Percentiles rank a stretch among this genome's conserved stretches.
Evolutionary conservation across 2,113 vertebrate genomes (phyloP).

Genomic region (Taurulus bubalis): DNA sequence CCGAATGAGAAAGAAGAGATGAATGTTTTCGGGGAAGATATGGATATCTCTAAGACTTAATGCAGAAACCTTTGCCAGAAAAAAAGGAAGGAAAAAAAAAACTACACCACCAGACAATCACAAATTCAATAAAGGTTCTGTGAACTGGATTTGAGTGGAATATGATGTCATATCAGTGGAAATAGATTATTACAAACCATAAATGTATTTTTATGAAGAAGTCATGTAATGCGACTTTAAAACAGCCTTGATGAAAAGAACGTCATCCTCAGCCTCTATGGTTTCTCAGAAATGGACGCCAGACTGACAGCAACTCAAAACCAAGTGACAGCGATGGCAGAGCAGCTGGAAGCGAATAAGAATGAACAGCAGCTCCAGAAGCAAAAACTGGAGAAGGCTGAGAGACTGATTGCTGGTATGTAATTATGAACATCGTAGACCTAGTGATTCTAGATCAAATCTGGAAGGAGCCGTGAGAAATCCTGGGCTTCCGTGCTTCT

Average conservation of each 20-base stretch:
- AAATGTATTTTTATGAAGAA: no score
- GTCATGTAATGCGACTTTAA: no score
- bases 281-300: background rate
- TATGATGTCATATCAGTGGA: background rate
- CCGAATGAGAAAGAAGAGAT: background rate
- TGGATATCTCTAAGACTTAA: no score
- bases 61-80: background rate
- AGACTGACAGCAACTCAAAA: constrained; percentile 50
- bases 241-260: background rate
- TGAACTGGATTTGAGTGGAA: background rate
- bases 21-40: no score
- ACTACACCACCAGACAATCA: no score
- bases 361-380: constrained; percentile 29
- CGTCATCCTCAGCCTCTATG: background rate
- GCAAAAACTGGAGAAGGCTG: constrained; percentile 8
- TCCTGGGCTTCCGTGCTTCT: constrained; percentile 24
- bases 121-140: background rate
- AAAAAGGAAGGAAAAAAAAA: no score
- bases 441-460: constrained; percentile 20
- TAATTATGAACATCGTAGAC: constrained; percentile 37
- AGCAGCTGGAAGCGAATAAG: background rate
- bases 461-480: constrained; percentile 25
- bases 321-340: constrained; percentile 51
- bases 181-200: background rate
- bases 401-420: constrained; percentile 30